phyloP scores from a whole-genome alignment of 1,140 invertebrate genomes.

The Bombus consobrinus region DNA sequence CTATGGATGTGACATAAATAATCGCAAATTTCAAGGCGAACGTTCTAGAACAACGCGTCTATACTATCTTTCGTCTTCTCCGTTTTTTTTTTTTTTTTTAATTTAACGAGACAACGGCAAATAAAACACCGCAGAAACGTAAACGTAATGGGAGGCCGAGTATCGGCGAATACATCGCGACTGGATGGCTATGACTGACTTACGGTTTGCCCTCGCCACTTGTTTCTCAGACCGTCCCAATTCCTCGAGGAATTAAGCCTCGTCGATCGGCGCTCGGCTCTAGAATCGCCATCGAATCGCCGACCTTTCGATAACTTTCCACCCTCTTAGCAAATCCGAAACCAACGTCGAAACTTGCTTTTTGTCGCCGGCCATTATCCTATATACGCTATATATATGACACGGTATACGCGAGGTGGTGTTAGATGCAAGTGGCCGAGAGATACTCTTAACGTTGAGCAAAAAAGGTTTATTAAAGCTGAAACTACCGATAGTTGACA shows the following conservation, averaged over 20 bases:
- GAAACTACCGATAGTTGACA: too few species aligned
- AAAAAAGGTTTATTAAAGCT: too few species aligned
- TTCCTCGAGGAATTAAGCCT: conserved; percentile 34
- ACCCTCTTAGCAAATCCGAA: background rate
- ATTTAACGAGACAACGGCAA: too few species aligned
- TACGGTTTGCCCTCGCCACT: conserved; percentile 7
- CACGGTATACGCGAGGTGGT: rapidly evolving
- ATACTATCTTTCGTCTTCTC: background rate
- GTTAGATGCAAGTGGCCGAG: rapidly evolving
- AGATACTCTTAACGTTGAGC: too few species aligned
- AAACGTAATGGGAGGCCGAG: background rate
- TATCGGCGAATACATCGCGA: too few species aligned
- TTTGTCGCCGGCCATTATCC: conserved; percentile 8
- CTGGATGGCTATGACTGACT: background rate
- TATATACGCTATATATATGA: background rate
- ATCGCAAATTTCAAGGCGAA: background rate
- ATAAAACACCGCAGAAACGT: background rate
- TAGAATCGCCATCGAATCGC: conserved; percentile 41
- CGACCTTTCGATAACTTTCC: conserved; percentile 40
- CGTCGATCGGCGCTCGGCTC: background rate
- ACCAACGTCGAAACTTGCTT: background rate
- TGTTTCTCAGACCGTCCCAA: conserved; percentile 36
- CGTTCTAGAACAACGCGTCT: too few species aligned
- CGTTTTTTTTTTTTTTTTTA: too few species aligned
- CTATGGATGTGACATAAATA: background rate